Percentiles rank a stretch among this genome's conserved stretches.
Conservation (phyloP, 2,888 invertebrate species). For the Xylota segnis region DNA sequence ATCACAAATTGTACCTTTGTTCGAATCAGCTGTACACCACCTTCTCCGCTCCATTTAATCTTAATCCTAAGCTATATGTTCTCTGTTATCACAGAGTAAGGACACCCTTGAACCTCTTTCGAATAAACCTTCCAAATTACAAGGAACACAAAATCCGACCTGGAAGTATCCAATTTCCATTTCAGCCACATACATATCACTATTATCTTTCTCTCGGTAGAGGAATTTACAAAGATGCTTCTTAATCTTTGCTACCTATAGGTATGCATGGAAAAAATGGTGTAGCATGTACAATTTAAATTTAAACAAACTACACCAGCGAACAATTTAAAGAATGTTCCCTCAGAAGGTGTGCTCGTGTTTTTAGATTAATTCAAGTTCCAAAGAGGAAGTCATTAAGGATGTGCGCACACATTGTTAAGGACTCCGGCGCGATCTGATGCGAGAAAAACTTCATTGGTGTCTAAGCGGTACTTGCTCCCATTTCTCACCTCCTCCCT, state of each 20-base stretch:
- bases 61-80: constrained; percentile 7
- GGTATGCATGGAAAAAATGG: neutral
- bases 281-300: neutral
- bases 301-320: neutral
- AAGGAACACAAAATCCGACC: constrained; percentile 4
- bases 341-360: neutral
- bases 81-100: constrained; percentile 22
- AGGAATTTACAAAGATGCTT: constrained; percentile 6
- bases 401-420: constrained; percentile 42
- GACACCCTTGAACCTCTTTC: neutral
- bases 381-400: constrained; percentile 25
- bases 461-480: neutral
- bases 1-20: constrained; percentile 17
- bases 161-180: constrained; percentile 25
- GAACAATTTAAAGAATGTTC: constrained; percentile 1
- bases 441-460: neutral
- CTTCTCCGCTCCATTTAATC: neutral
- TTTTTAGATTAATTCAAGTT: constrained; percentile 35
- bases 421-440: neutral
- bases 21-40: constrained; percentile 3
- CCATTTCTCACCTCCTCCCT: neutral
- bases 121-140: neutral
- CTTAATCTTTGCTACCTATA: neutral
- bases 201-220: constrained; percentile 2
- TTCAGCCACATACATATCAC: constrained; percentile 33